These are phyloP conservation scores for Chascanopsetta lugubris DNA, from an alignment of 2,113 vertebrate species.

Conservation along the genomic window DNA sequence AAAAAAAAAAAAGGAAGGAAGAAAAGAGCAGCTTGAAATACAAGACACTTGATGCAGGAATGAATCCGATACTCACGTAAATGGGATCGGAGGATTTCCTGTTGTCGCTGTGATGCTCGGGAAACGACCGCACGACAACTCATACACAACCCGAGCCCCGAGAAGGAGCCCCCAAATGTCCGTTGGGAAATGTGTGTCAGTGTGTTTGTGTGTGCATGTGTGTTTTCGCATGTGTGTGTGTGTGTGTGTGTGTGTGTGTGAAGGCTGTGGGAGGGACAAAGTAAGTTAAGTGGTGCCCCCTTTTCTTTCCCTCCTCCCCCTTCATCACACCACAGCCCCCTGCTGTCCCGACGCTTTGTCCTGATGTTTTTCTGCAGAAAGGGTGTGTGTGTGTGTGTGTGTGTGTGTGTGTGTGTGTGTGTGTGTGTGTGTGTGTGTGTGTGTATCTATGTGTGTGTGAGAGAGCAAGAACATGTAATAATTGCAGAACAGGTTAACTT, in stretches of 20 bases:
- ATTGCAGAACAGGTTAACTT: no score
- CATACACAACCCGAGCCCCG: conserved; percentile 10
- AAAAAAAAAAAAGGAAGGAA: not conserved
- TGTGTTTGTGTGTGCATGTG: conserved; percentile 27
- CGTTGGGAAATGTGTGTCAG: conserved; percentile 48
- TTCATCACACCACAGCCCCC: conserved; percentile 60
- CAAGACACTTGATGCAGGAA: conserved; percentile 28
- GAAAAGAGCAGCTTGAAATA: conserved; percentile 4
- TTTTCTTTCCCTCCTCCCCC: conserved; percentile 67
- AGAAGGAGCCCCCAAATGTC: conserved; percentile 48
- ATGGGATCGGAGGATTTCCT: conserved; percentile 37
- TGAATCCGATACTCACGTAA: conserved; percentile 62
- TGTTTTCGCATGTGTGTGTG: conserved; percentile 38
- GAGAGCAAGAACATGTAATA: no score
- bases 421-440: not conserved
- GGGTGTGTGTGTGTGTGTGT: not conserved
- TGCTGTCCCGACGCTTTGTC: conserved; percentile 52
- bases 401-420: not conserved
- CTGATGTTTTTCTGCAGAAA: conserved; percentile 47
- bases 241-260: conserved; percentile 23
- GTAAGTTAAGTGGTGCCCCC: conserved; percentile 57
- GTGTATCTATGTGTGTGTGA: not conserved
- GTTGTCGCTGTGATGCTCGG: conserved; percentile 34
- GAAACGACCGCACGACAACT: conserved; percentile 29
- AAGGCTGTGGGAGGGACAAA: conserved; percentile 65